Evolutionary conservation across 2,888 invertebrate species (phyloP).

Genomic region (Platycnemis pennipes): DNA sequence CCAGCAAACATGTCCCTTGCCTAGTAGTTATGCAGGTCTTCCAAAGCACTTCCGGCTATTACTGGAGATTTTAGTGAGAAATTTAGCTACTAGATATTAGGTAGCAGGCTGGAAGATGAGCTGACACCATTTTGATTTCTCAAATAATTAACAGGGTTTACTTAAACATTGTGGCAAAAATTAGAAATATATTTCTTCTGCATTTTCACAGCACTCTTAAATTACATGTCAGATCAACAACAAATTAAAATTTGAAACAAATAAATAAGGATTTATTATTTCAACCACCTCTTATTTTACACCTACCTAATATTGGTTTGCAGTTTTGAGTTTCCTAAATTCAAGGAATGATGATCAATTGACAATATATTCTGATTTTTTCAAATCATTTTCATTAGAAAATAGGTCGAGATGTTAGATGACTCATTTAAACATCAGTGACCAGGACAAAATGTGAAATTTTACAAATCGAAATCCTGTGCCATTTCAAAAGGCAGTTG

Average conservation of each 20-base stretch:
- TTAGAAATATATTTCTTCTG: constrained; percentile 17
- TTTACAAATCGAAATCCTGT: neutral
- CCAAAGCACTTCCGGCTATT: no score
- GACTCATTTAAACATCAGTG: neutral
- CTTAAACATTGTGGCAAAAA: neutral
- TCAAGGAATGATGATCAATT: constrained; percentile 26
- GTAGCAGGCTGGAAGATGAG: no score
- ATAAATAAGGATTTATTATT: neutral
- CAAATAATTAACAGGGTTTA: neutral
- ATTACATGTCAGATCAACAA: constrained; percentile 9
- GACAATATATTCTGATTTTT: neutral
- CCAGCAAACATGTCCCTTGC: no score
- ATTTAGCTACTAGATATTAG: no score
- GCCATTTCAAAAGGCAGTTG: neutral
- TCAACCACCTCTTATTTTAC: neutral
- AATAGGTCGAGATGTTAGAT: neutral
- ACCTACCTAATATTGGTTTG: neutral
- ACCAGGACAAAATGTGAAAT: neutral
- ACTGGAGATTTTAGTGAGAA: no score
- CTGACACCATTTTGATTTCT: no score
- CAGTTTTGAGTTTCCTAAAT: neutral
- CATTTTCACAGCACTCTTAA: neutral
- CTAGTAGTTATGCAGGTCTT: no score
- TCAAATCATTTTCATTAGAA: neutral
- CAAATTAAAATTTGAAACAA: neutral